Evolutionary conservation across 2,797 vertebrate genomes (phyloP).

Genomic region (Oreochromis mossambicus): DNA sequence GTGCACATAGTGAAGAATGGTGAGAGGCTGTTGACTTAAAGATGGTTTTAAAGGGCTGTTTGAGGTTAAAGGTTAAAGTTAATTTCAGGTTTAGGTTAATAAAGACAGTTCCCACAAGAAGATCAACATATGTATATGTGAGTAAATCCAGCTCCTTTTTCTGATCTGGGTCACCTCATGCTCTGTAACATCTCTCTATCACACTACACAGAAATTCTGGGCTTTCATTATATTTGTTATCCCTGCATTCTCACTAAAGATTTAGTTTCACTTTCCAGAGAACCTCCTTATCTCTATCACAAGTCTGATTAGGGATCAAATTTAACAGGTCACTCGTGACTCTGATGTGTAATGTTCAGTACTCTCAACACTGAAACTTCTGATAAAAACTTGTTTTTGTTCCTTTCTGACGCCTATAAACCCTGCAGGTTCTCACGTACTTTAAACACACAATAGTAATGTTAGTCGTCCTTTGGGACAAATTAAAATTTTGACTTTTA

Average conservation of each 20-base stretch:
- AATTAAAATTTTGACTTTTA: not conserved
- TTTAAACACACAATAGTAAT: not conserved
- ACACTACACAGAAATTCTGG: not conserved
- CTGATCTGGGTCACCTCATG: not conserved
- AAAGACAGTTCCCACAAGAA: too few species aligned
- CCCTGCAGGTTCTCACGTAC: not conserved
- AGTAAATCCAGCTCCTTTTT: not conserved
- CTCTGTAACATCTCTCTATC: not conserved
- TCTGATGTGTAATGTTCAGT: not conserved
- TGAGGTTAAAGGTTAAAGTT: not conserved
- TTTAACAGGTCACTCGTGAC: not conserved
- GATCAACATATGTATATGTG: not conserved
- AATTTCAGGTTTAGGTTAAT: not conserved
- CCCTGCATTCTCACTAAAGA: not conserved
- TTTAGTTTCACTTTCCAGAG: not conserved
- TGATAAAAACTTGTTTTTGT: not conserved
- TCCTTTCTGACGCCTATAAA: not conserved
- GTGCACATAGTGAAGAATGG: not conserved
- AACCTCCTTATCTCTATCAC: not conserved
- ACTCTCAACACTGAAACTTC: not conserved
- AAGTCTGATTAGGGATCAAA: not conserved
- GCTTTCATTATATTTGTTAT: not conserved
- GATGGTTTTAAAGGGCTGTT: not conserved
- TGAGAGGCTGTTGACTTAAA: not conserved
- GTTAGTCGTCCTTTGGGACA: not conserved